A percentile compares a stretch with the other conserved stretches of the same genome.
phyloP scores from a whole-genome alignment of 2,797 vertebrate species.

The Thunnus albacares region DNA sequence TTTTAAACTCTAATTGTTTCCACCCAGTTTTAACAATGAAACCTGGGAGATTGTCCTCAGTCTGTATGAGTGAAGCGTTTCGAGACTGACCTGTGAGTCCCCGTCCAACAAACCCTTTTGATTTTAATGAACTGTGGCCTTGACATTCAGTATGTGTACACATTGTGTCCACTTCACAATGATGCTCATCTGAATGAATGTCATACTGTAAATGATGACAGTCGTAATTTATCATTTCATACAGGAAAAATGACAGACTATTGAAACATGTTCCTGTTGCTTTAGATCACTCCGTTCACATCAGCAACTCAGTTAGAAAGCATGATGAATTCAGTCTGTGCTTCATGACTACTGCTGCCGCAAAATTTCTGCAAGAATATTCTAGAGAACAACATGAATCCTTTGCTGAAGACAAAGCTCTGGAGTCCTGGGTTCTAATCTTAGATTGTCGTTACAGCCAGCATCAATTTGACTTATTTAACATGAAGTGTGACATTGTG shows the following conservation, averaged over 20 bases:
- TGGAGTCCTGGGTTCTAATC: slow-evolving; percentile 10
- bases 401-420: slow-evolving; percentile 3
- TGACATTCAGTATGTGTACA: background rate
- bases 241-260: background rate
- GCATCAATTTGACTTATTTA: slow-evolving; percentile 34
- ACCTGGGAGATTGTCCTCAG: no score
- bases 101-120: background rate
- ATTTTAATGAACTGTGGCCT: background rate
- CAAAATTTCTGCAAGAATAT: background rate
- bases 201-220: background rate
- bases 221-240: background rate
- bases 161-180: background rate
- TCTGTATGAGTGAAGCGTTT: no score
- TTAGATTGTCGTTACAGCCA: slow-evolving; percentile 11
- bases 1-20: no score
- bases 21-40: no score
- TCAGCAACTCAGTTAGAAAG: background rate
- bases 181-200: background rate
- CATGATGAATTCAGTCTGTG: background rate
- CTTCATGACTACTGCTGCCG: no score
- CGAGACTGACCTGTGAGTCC: no score
- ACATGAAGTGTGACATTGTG: slow-evolving; percentile 55
- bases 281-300: no score
- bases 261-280: background rate
- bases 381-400: background rate